A percentile compares a stretch with the other conserved stretches of the same genome.
Evolutionary conservation across 1,140 invertebrate species (phyloP).

Genomic region (Radopholus similis): DNA sequence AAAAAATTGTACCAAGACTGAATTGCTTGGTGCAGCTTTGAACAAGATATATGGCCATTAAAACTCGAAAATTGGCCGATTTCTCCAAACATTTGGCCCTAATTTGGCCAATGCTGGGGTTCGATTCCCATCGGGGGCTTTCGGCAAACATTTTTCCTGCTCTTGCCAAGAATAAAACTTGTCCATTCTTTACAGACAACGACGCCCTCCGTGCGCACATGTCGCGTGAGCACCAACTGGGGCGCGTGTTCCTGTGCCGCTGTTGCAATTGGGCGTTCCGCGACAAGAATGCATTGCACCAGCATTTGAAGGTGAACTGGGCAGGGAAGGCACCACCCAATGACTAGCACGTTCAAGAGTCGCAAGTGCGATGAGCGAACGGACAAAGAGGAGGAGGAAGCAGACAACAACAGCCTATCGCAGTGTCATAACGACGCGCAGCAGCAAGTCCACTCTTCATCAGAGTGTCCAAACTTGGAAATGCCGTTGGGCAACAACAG

Average conservation of each 20-base stretch:
- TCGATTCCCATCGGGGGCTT: no score
- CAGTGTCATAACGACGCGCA: background rate
- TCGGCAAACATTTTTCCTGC: background rate
- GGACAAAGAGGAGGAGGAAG: background rate
- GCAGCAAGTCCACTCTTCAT: background rate
- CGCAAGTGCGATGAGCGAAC: background rate
- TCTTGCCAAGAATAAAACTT: background rate
- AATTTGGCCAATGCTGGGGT: no score
- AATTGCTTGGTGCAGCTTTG: no score
- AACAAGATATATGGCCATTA: no score
- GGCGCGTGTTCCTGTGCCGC: background rate
- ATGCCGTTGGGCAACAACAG: background rate
- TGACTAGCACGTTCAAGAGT: background rate
- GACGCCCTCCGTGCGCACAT: conserved; percentile 55
- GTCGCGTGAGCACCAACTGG: conserved; percentile 47
- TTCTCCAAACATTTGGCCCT: no score
- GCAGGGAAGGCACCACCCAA: background rate
- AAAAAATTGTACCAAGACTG: no score
- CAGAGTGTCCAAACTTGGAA: background rate
- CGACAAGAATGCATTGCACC: conserved; percentile 6
- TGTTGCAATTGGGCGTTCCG: conserved; percentile 16
- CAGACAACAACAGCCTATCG: background rate
- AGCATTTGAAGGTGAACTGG: conserved; percentile 3
- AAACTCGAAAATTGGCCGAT: no score
- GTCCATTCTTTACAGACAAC: conserved; percentile 42